phyloP scores from a whole-genome alignment of 2,888 invertebrate genomes.

The Lasioglossum pauxillum region DNA sequence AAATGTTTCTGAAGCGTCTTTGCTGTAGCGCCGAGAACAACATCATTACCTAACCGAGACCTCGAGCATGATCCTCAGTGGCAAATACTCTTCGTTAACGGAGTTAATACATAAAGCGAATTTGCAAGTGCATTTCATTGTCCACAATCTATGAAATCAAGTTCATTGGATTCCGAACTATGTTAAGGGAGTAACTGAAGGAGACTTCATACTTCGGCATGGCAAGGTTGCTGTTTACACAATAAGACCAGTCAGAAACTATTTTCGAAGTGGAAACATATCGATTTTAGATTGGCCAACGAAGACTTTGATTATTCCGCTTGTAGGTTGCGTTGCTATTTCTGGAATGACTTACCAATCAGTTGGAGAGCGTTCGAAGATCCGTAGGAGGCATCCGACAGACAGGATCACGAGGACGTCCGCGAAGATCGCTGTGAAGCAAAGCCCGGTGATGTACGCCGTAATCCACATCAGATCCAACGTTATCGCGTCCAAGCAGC shows the following conservation, averaged over 20 bases:
- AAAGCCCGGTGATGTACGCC: constrained; percentile 65
- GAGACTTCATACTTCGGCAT: not conserved
- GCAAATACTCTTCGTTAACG: not conserved
- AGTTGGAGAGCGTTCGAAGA: not conserved
- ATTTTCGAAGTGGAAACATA: not conserved
- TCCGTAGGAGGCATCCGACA: constrained; percentile 45
- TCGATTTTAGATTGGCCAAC: not conserved
- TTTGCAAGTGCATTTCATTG: not conserved
- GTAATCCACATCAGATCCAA: constrained; percentile 69
- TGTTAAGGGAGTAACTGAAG: not conserved
- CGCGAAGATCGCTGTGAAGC: constrained; percentile 65
- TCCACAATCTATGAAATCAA: not conserved
- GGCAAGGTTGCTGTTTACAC: not conserved
- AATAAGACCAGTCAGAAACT: not conserved
- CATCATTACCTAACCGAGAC: not conserved
- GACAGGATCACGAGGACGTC: constrained; percentile 65
- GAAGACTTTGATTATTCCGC: not conserved
- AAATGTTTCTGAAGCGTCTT: not conserved
- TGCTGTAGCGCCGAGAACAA: not conserved
- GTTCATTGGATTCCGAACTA: not conserved
- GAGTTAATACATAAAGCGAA: not conserved
- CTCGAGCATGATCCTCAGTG: not conserved
- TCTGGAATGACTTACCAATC: not conserved
- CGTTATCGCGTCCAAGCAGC: constrained; percentile 69
- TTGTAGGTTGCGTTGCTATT: not conserved